Percentiles rank a stretch among this genome's conserved stretches.
phyloP scores from a whole-genome alignment of 2,797 vertebrate species.

The Leptoclinus maculatus region DNA sequence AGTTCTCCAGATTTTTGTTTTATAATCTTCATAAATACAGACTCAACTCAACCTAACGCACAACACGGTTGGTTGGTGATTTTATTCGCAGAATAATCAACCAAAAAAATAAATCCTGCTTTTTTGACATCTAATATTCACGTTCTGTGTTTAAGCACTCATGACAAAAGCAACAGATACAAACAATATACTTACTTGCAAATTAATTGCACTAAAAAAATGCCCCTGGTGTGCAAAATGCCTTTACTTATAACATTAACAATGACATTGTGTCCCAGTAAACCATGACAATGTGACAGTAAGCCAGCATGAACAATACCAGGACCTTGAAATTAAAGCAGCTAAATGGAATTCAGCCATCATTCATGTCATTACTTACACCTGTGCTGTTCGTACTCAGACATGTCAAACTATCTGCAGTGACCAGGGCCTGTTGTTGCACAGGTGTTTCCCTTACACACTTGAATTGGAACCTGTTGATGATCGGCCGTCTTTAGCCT shows the following conservation, averaged over 20 bases:
- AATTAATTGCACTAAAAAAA: too few species aligned
- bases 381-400: neutral
- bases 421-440: neutral
- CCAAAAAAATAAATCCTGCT: too few species aligned
- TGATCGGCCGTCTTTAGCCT: neutral
- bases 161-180: too few species aligned
- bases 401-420: neutral
- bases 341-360: neutral
- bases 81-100: too few species aligned
- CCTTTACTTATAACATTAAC: neutral
- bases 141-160: too few species aligned
- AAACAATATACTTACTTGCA: too few species aligned
- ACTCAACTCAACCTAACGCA: too few species aligned
- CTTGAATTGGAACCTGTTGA: constrained; percentile 13
- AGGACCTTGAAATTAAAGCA: neutral
- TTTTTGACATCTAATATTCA: too few species aligned
- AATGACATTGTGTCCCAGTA: neutral
- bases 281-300: neutral
- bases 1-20: too few species aligned
- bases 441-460: constrained; percentile 14
- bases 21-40: too few species aligned
- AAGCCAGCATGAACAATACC: neutral
- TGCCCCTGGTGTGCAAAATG: too few species aligned
- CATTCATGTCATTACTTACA: neutral
- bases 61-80: too few species aligned